A percentile compares a stretch with the other conserved stretches of the same genome.
Evolutionary conservation across 2,888 invertebrate species (phyloP).

Genomic region (Thymelicus lineola): DNA sequence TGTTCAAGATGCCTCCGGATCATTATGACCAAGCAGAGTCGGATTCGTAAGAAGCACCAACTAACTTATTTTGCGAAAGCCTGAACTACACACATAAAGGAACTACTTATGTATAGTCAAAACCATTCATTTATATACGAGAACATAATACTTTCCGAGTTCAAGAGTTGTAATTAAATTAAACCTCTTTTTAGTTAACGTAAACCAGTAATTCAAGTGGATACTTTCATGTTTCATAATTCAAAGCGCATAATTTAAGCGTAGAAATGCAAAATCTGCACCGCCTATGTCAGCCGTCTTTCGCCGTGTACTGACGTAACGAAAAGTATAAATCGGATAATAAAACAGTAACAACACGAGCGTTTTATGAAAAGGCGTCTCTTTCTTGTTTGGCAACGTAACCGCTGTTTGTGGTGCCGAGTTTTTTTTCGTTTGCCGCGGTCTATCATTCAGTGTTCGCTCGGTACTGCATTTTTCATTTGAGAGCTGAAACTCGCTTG

Average conservation of each 20-base stretch:
- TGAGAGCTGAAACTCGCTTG: constrained; percentile 53
- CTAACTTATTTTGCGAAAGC: no score
- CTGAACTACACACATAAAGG: no score
- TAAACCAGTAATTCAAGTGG: constrained; percentile 27
- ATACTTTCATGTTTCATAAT: constrained; percentile 34
- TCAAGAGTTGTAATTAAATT: neutral
- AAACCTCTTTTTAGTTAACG: constrained; percentile 20
- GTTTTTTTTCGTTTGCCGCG: constrained; percentile 59
- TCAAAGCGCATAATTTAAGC: constrained; percentile 33
- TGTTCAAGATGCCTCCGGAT: no score
- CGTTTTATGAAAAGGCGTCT: constrained; percentile 60
- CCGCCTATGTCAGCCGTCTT: constrained; percentile 31
- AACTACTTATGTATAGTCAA: no score
- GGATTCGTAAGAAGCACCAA: no score
- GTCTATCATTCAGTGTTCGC: constrained; percentile 66
- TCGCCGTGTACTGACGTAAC: constrained; percentile 30
- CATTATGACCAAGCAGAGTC: no score
- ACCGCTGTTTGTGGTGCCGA: constrained; percentile 62
- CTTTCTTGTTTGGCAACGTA: constrained; percentile 64
- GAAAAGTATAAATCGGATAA: constrained; percentile 34
- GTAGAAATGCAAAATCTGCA: constrained; percentile 28
- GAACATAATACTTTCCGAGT: no score
- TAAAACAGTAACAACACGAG: constrained; percentile 37
- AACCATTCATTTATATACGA: neutral
- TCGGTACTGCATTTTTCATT: constrained; percentile 77